Percentiles rank a stretch among this genome's conserved stretches.
These are phyloP conservation scores for Peromyscus californicus DNA, from an alignment of 2,113 vertebrate genomes.

Conservation along the genomic window DNA sequence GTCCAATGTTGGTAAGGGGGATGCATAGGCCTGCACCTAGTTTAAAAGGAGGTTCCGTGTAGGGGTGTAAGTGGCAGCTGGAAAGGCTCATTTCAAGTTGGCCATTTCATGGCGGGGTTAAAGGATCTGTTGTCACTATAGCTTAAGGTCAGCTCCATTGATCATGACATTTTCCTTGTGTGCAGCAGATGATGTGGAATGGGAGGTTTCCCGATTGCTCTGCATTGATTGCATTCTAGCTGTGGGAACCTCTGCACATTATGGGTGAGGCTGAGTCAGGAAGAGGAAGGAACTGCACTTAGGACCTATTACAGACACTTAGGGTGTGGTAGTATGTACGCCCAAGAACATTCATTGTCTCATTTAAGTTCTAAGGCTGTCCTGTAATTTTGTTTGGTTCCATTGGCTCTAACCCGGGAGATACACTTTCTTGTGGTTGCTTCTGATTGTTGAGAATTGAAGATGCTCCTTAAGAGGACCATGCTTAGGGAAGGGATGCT, in stretches of 20 bases:
- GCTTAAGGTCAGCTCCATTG: not conserved
- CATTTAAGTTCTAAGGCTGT: not conserved
- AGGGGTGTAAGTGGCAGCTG: not conserved
- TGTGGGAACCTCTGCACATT: not conserved
- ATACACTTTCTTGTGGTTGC: not conserved
- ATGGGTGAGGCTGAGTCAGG: conserved; percentile 69
- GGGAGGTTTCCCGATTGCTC: conserved; percentile 47
- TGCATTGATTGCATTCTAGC: conserved; percentile 53
- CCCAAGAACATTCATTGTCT: conserved; percentile 32
- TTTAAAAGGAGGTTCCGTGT: not conserved
- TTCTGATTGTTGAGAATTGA: conserved; percentile 8
- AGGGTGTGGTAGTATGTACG: conserved; percentile 69
- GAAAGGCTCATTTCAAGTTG: conserved; percentile 21
- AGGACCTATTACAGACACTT: conserved; percentile 39
- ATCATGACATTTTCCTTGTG: conserved; percentile 4
- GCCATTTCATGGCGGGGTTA: not conserved
- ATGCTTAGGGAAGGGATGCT: not conserved
- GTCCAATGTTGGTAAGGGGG: not conserved
- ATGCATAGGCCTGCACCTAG: not conserved
- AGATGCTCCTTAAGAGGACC: not conserved
- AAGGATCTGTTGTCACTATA: not conserved
- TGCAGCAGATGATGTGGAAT: not conserved
- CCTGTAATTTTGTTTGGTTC: not conserved
- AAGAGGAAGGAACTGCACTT: conserved; percentile 76
- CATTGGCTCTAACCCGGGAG: not conserved